These are phyloP conservation scores for Synaphobranchus kaupii DNA, from an alignment of 2,797 vertebrate genomes.

Conservation along the genomic window DNA sequence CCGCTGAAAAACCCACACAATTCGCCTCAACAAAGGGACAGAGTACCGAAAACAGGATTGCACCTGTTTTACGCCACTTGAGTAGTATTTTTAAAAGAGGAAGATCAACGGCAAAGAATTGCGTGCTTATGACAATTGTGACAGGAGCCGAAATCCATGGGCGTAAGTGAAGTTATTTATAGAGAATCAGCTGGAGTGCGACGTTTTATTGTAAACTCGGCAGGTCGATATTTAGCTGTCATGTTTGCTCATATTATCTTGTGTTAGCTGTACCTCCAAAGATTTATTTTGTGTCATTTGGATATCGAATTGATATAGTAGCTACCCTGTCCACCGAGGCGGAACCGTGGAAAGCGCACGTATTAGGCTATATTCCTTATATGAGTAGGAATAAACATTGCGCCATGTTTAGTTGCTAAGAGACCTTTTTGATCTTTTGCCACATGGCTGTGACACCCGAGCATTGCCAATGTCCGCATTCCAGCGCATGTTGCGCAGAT, in stretches of 20 bases:
- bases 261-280: not conserved
- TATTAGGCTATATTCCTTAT: not conserved
- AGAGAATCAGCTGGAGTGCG: slow-evolving; percentile 29
- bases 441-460: slow-evolving; percentile 53
- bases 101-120: slow-evolving; percentile 45
- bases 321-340: not conserved
- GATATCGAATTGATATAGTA: not conserved
- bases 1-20: slow-evolving; percentile 8
- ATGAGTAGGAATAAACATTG: slow-evolving; percentile 34
- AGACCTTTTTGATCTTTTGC: slow-evolving; percentile 51
- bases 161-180: slow-evolving; percentile 69
- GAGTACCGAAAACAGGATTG: slow-evolving; percentile 43
- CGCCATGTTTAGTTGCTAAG: slow-evolving; percentile 58
- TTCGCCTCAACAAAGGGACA: not conserved
- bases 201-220: slow-evolving; percentile 14
- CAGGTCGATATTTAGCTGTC: slow-evolving; percentile 14
- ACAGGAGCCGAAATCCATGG: slow-evolving; percentile 43
- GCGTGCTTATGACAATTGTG: slow-evolving; percentile 28
- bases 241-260: not conserved
- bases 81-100: slow-evolving; percentile 48
- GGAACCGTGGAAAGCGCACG: not conserved
- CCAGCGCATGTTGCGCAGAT: slow-evolving; percentile 95
- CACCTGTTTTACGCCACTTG: slow-evolving; percentile 62
- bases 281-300: not conserved
- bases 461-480: slow-evolving; percentile 87